Conservation (phyloP, 2,797 vertebrate genomes). For the Coracias cyanogaster region DNA sequence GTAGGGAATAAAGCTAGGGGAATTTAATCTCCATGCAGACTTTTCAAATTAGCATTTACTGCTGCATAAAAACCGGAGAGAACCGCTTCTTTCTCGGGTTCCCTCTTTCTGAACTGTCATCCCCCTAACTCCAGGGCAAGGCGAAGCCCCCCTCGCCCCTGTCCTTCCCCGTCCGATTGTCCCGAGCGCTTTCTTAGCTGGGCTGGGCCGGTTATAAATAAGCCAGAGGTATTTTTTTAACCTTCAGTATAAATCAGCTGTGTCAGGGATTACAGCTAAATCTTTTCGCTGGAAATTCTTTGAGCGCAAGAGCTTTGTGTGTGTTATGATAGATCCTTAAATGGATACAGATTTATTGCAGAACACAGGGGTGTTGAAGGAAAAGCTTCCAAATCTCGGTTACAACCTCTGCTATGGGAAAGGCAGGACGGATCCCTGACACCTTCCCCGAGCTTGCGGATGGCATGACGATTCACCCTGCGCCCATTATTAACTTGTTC, state of each 20-base stretch:
- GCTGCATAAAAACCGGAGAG: not conserved
- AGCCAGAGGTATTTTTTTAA: conserved; percentile 34
- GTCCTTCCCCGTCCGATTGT: not conserved
- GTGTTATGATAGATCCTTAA: conserved; percentile 66
- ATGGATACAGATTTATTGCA: conserved; percentile 70
- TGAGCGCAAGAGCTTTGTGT: conserved; percentile 66
- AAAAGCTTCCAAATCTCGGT: conserved; percentile 56
- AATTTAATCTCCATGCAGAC: not conserved
- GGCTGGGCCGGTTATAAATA: conserved; percentile 46
- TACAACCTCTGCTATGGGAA: conserved; percentile 20
- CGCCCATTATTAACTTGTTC: conserved; percentile 69
- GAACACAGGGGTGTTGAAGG: conserved; percentile 65
- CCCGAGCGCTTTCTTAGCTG: not conserved
- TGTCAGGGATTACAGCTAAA: conserved; percentile 73
- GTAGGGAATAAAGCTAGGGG: not conserved
- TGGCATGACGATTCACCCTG: conserved; percentile 60
- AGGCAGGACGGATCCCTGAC: conserved; percentile 39
- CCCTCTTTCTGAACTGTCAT: not conserved
- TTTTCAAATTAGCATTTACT: conserved; percentile 53
- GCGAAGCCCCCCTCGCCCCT: not conserved
- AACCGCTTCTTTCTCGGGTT: not conserved
- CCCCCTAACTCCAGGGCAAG: not conserved
- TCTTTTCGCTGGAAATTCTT: conserved; percentile 67
- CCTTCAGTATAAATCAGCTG: conserved; percentile 65
- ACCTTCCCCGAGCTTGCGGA: conserved; percentile 43